phyloP scores from a whole-genome alignment of 1,140 invertebrate species.

The Drosophila pseudoobscura region DNA sequence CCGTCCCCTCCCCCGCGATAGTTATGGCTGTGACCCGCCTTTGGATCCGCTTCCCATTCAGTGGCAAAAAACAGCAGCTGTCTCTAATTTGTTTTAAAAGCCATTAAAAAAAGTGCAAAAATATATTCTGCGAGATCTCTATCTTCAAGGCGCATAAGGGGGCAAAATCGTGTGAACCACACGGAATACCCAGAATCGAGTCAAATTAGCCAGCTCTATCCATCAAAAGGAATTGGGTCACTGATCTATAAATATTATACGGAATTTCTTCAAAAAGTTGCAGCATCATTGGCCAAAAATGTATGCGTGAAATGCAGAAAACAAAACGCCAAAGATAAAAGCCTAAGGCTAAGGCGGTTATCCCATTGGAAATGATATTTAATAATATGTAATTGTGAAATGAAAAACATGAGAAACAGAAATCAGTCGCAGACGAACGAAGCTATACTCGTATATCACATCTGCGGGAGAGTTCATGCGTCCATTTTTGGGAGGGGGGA shows the following conservation, averaged over 20 bases:
- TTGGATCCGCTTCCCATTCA: slow-evolving; percentile 42
- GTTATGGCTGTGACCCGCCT: slow-evolving; percentile 39
- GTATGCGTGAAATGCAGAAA: slow-evolving; percentile 70
- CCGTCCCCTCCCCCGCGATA: slow-evolving; percentile 9
- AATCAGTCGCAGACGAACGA: slow-evolving; percentile 27
- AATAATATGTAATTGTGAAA: slow-evolving; percentile 75
- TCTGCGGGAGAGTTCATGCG: slow-evolving; percentile 1
- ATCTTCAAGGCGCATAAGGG: neutral
- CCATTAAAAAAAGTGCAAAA: slow-evolving; percentile 69
- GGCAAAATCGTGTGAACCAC: slow-evolving; percentile 53
- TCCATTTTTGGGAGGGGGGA: neutral
- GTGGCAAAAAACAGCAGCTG: slow-evolving; percentile 66
- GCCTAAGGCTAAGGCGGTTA: slow-evolving; percentile 32
- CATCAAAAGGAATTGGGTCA: slow-evolving; percentile 30
- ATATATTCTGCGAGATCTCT: slow-evolving; percentile 39
- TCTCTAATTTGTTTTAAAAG: slow-evolving; percentile 67
- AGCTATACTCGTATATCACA: slow-evolving; percentile 32
- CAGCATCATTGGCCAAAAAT: slow-evolving; percentile 58
- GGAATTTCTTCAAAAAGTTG: slow-evolving; percentile 51
- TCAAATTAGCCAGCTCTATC: slow-evolving; percentile 46
- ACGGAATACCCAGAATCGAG: neutral
- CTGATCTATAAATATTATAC: slow-evolving; percentile 16
- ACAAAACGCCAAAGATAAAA: slow-evolving; percentile 53
- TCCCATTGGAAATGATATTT: slow-evolving; percentile 74
- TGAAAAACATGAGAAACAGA: slow-evolving; percentile 57